Percentiles rank a stretch among this genome's conserved stretches.
Conservation (phyloP, 2,113 vertebrate genomes). For the Myocastor coypus region DNA sequence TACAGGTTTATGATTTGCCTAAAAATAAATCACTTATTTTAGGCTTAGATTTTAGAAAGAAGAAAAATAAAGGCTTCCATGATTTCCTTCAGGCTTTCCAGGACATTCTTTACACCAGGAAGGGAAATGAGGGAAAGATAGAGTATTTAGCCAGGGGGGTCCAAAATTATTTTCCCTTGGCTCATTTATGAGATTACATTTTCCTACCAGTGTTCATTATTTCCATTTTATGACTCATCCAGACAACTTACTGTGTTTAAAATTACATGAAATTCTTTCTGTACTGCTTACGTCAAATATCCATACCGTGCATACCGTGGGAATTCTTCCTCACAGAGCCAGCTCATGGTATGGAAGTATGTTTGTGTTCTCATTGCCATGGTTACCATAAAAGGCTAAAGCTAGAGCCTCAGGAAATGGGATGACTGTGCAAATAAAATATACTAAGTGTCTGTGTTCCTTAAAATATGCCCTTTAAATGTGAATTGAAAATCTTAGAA, state of each 20-base stretch:
- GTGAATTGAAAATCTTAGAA: constrained; percentile 13
- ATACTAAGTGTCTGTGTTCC: constrained; percentile 60
- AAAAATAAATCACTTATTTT: constrained; percentile 75
- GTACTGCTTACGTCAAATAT: constrained; percentile 58
- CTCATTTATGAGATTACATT: constrained; percentile 52
- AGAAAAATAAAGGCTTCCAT: constrained; percentile 54
- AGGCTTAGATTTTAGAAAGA: constrained; percentile 44
- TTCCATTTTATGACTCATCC: constrained; percentile 75
- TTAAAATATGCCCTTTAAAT: constrained; percentile 72
- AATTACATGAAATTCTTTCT: constrained; percentile 76
- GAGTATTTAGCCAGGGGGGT: background rate
- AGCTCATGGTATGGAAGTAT: constrained; percentile 77
- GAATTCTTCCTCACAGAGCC: constrained; percentile 69
- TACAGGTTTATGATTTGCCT: constrained; percentile 75
- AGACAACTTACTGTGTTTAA: constrained; percentile 78
- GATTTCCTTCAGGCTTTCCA: constrained; percentile 59
- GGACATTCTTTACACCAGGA: constrained; percentile 19
- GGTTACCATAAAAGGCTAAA: constrained; percentile 80
- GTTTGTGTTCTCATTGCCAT: constrained; percentile 81
- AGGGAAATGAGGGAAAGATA: background rate
- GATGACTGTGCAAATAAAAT: constrained; percentile 66
- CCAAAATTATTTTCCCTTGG: background rate
- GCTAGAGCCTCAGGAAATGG: constrained; percentile 44
- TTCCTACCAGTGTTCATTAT: constrained; percentile 44
- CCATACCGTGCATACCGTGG: constrained; percentile 15